These are phyloP conservation scores for Dryocosmus kuriphilus DNA, from an alignment of 2,888 invertebrate species.

Conservation along the genomic window DNA sequence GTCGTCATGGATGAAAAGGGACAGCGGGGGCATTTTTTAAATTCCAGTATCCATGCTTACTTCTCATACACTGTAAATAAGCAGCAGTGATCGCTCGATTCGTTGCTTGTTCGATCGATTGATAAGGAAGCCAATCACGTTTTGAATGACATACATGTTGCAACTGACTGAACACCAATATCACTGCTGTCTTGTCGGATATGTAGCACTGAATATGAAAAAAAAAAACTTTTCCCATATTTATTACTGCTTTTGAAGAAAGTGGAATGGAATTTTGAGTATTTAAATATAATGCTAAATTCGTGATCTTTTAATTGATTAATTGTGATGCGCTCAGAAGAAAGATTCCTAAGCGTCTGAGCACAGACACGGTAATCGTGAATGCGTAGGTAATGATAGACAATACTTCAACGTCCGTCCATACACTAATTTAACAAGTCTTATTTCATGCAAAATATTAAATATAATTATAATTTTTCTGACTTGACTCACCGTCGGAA, in stretches of 20 bases:
- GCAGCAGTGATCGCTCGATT: slow-evolving; percentile 56
- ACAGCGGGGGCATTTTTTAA: not conserved
- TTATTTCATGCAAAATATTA: no score
- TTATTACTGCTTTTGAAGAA: slow-evolving; percentile 49
- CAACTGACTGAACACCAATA: slow-evolving; percentile 72
- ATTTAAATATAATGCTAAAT: no score
- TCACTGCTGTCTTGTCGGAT: slow-evolving; percentile 58
- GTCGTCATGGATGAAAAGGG: not conserved
- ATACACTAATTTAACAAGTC: no score
- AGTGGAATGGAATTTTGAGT: slow-evolving; percentile 24
- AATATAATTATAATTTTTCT: no score
- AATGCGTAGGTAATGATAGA: no score
- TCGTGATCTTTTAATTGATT: no score
- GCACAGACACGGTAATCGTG: no score
- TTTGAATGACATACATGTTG: slow-evolving; percentile 76
- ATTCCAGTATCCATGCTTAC: not conserved
- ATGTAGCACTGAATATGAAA: slow-evolving; percentile 49
- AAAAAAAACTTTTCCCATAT: slow-evolving; percentile 46
- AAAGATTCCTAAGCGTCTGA: no score
- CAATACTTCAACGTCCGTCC: no score
- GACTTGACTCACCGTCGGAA: no score
- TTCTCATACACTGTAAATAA: slow-evolving; percentile 63
- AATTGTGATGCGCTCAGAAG: no score
- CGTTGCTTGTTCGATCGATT: slow-evolving; percentile 57
- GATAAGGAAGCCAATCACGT: slow-evolving; percentile 74